Conservation (phyloP, 2,113 vertebrate species). For the Calyptomena viridis region DNA sequence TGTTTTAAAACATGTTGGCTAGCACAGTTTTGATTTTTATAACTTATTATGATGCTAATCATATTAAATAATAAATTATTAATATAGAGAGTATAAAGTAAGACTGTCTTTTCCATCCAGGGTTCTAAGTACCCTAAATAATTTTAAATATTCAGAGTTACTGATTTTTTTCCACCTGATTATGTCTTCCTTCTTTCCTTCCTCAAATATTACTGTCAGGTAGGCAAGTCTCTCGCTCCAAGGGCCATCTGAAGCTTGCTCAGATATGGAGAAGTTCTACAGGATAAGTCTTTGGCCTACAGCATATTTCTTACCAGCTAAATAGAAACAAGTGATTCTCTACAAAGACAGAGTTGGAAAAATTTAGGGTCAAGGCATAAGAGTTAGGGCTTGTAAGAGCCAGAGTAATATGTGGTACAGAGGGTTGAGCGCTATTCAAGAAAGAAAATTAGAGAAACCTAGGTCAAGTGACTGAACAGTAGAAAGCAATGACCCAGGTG, state of each 20-base stretch:
- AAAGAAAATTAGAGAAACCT: not conserved
- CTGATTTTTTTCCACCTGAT: not conserved
- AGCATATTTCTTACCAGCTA: not conserved
- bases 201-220: not conserved
- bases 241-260: not conserved
- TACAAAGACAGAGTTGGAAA: not conserved
- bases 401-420: not conserved
- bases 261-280: not conserved
- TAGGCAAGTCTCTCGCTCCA: not conserved
- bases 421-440: not conserved
- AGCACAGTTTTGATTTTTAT: not conserved
- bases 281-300: not conserved
- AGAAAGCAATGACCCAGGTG: not conserved
- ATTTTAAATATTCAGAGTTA: not conserved
- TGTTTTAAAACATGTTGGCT: not conserved
- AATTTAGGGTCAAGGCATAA: not conserved
- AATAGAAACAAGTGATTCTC: not conserved
- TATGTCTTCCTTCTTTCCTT: not conserved
- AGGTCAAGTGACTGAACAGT: not conserved
- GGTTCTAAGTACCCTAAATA: not conserved
- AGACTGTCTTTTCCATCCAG: not conserved
- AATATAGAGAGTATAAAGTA: not conserved
- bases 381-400: not conserved
- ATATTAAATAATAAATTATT: not conserved
- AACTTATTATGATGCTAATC: not conserved